Conservation (phyloP, 2,113 vertebrate species). For the Sorex fumeus region DNA sequence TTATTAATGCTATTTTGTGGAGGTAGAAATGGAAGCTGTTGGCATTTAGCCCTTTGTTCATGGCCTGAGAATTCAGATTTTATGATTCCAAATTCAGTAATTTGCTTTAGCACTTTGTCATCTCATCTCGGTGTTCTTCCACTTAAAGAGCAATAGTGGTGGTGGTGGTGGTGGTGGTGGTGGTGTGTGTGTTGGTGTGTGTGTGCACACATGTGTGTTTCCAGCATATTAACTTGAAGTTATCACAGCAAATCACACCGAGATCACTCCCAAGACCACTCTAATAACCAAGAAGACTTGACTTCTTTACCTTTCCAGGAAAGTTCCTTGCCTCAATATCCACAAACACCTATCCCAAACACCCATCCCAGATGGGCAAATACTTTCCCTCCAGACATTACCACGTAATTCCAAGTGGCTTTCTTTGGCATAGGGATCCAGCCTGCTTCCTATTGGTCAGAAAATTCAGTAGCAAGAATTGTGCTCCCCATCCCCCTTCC, state of each 20-base stretch:
- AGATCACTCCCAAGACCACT: not conserved
- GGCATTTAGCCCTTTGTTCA: not conserved
- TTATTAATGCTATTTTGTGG: not conserved
- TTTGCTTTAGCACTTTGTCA: not conserved
- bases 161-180: not conserved
- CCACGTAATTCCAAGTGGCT: slow-evolving; percentile 4
- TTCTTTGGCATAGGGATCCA: not conserved
- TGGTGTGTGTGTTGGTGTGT: not conserved
- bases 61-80: not conserved
- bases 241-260: not conserved
- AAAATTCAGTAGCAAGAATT: not conserved
- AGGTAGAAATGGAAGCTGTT: not conserved
- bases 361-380: not conserved
- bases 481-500: too few species aligned
- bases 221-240: not conserved
- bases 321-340: not conserved
- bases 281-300: not conserved
- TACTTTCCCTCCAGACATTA: too few species aligned
- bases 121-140: not conserved
- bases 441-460: not conserved
- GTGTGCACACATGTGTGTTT: not conserved
- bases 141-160: not conserved
- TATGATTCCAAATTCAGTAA: not conserved
- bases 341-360: not conserved
- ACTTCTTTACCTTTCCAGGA: not conserved